These are phyloP conservation scores for Troides aeacus DNA, from an alignment of 2,888 invertebrate species.

Conservation along the genomic window DNA sequence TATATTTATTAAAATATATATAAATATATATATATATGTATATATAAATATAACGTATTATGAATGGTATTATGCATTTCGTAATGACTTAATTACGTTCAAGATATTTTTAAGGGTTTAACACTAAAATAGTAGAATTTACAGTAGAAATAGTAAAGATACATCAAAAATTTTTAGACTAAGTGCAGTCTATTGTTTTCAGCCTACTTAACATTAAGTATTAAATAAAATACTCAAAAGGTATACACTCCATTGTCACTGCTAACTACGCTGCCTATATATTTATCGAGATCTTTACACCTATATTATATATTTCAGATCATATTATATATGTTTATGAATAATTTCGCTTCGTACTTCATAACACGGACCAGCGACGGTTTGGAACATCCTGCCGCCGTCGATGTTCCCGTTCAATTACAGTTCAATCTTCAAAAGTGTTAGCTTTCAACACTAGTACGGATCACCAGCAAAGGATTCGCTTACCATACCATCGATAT, in stretches of 20 bases:
- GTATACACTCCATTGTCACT: conserved; percentile 2
- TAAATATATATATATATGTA: too few relatives aligned
- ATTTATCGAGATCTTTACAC: neutral
- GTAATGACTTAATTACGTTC: neutral
- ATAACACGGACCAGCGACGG: too few relatives aligned
- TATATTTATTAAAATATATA: too few relatives aligned
- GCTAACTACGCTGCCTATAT: conserved; percentile 13
- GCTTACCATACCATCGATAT: too few relatives aligned
- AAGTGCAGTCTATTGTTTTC: conserved; percentile 36
- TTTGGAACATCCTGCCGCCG: too few relatives aligned
- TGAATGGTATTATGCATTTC: neutral
- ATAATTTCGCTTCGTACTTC: too few relatives aligned
- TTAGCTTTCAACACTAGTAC: too few relatives aligned
- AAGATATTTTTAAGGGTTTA: conserved; percentile 8
- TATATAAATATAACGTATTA: neutral
- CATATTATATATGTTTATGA: too few relatives aligned
- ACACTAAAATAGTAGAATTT: conserved; percentile 28
- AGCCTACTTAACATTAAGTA: conserved; percentile 31
- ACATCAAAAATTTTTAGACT: conserved; percentile 51
- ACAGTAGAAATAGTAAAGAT: conserved; percentile 47
- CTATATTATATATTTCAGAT: too few relatives aligned
- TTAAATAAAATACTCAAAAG: conserved; percentile 14
- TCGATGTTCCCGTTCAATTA: too few relatives aligned
- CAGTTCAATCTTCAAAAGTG: too few relatives aligned
- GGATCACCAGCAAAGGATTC: too few relatives aligned